phyloP scores from a whole-genome alignment of 2,797 vertebrate genomes.

The Sebastes ruberrimus region DNA sequence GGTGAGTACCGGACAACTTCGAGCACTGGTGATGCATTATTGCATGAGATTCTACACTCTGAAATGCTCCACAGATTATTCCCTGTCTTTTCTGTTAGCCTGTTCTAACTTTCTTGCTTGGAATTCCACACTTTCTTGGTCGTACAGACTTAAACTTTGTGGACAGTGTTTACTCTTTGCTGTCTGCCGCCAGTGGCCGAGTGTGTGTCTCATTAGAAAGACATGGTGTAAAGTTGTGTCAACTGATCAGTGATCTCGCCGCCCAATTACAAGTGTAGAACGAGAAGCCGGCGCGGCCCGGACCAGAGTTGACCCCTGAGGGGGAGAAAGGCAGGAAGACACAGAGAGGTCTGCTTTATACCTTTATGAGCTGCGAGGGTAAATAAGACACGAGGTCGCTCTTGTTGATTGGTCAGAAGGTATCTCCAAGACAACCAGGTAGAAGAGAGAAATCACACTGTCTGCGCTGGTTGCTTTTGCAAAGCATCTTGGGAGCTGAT shows the following conservation, averaged over 20 bases:
- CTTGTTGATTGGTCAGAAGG: conserved; percentile 41
- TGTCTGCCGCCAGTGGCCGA: background rate
- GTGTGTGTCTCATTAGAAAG: conserved; percentile 47
- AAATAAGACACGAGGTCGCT: conserved; percentile 25
- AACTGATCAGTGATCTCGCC: conserved; percentile 35
- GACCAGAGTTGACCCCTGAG: conserved; percentile 26
- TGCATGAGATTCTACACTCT: background rate
- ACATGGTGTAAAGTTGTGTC: conserved; percentile 38
- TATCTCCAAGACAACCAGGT: conserved; percentile 47
- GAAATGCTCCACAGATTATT: background rate
- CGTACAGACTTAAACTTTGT: background rate
- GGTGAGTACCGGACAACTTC: no score
- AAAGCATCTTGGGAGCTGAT: conserved; percentile 42
- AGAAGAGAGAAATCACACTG: conserved; percentile 24
- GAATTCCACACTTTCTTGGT: background rate
- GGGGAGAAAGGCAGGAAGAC: conserved; percentile 1
- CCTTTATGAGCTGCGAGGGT: conserved; percentile 5
- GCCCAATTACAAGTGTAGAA: conserved; percentile 63
- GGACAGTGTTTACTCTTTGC: background rate
- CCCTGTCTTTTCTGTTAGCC: background rate
- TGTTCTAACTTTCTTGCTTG: background rate
- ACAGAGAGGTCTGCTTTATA: conserved; percentile 2
- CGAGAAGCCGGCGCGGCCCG: conserved; percentile 1
- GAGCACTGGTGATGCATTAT: background rate
- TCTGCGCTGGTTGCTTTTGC: conserved; percentile 33